These are phyloP conservation scores for Agrilus planipennis DNA, from an alignment of 1,140 invertebrate species.

Conservation along the genomic window DNA sequence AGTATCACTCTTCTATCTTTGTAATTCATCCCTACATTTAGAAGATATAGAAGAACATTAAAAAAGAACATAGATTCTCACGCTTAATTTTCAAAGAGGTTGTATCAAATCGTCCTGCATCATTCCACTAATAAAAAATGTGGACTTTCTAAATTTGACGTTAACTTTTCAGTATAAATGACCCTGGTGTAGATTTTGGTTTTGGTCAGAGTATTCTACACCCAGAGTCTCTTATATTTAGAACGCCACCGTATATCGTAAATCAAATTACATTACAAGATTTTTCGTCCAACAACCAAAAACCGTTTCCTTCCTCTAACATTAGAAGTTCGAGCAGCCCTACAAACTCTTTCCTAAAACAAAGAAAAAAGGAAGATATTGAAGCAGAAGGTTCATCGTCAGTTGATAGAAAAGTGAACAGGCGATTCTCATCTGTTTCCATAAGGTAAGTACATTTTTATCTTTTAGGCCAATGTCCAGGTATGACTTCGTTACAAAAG, in stretches of 20 bases:
- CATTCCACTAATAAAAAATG: no score
- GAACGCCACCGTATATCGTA: slow-evolving; percentile 74
- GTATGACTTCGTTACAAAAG: not conserved
- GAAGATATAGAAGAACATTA: no score
- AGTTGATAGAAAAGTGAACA: slow-evolving; percentile 22
- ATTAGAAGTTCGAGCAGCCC: slow-evolving; percentile 32
- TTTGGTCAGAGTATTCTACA: slow-evolving; percentile 91
- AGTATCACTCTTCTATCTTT: no score
- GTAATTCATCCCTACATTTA: no score
- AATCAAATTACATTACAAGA: slow-evolving; percentile 69
- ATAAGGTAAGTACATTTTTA: slow-evolving; percentile 17
- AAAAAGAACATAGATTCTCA: no score
- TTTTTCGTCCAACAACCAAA: slow-evolving; percentile 19
- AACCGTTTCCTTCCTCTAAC: slow-evolving; percentile 19
- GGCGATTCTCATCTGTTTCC: slow-evolving; percentile 31
- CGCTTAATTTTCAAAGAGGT: no score
- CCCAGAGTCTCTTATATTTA: slow-evolving; percentile 76
- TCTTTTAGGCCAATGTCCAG: not conserved
- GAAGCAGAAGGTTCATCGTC: slow-evolving; percentile 7
- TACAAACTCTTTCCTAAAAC: slow-evolving; percentile 12
- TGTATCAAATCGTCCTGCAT: no score
- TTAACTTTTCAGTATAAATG: slow-evolving; percentile 47
- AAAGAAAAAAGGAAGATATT: slow-evolving; percentile 14
- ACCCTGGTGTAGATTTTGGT: slow-evolving; percentile 56
- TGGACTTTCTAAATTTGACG: no score